Conservation (phyloP, 2,888 invertebrate species). For the Polymixis flavicincta region DNA sequence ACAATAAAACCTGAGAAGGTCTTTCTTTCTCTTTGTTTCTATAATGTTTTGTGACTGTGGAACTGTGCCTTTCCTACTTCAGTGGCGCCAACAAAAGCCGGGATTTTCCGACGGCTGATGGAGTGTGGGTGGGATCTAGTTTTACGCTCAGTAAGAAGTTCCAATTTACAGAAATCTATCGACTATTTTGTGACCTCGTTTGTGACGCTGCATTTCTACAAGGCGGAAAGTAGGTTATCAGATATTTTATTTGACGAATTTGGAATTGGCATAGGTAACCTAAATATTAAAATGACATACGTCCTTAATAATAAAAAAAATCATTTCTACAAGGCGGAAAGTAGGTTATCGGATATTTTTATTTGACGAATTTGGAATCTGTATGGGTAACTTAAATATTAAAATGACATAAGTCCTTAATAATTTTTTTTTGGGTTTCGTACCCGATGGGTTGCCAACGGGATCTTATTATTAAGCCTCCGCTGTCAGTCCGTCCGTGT, state of each 20-base stretch:
- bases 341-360: not conserved
- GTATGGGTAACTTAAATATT: no score
- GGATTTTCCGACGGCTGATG: slow-evolving; percentile 40
- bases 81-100: slow-evolving; percentile 19
- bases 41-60: not conserved
- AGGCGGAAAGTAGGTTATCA: not conserved
- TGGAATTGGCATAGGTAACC: not conserved
- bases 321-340: not conserved
- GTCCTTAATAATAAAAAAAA: no score
- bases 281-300: no score
- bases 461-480: no score
- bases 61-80: slow-evolving; percentile 23
- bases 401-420: no score
- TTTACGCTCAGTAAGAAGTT: slow-evolving; percentile 34
- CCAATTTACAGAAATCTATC: slow-evolving; percentile 42
- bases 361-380: not conserved
- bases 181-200: slow-evolving; percentile 31
- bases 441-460: no score
- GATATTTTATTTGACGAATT: not conserved
- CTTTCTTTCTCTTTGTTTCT: slow-evolving; percentile 12
- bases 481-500: no score
- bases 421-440: no score
- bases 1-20: slow-evolving; percentile 1
- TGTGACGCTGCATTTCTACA: slow-evolving; percentile 23
- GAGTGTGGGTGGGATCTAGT: slow-evolving; percentile 19